Evolutionary conservation across 2,113 vertebrate species (phyloP).

Genomic region (Muscicapa adusta): DNA sequence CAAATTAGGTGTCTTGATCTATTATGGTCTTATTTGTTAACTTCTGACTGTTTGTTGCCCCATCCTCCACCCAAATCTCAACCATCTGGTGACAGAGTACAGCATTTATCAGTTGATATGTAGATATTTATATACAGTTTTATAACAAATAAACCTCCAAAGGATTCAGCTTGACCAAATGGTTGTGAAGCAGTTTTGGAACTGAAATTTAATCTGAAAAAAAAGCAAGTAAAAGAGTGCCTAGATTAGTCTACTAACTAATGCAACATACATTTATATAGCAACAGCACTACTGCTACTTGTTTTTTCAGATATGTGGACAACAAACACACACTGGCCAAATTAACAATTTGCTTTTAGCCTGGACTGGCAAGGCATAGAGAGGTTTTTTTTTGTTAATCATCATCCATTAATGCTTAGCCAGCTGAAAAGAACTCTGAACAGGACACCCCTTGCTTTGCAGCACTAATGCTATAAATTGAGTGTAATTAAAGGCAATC

Average conservation of each 20-base stretch:
- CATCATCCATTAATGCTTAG: conserved; percentile 38
- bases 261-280: neutral
- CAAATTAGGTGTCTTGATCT: neutral
- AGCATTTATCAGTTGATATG: neutral
- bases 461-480: conserved; percentile 4
- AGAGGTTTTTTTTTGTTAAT: conserved; percentile 31
- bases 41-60: neutral
- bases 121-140: neutral
- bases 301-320: neutral
- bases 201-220: neutral
- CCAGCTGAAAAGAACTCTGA: conserved; percentile 12
- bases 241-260: neutral
- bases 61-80: neutral
- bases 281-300: neutral
- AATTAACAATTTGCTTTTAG: conserved; percentile 39
- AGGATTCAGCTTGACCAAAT: neutral
- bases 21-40: neutral
- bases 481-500: conserved; percentile 30
- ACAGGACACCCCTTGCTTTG: neutral
- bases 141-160: neutral
- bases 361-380: neutral
- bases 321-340: neutral
- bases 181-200: neutral
- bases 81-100: neutral
- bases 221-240: neutral